These are phyloP conservation scores for Pogonocichla stellata DNA, from an alignment of 2,113 vertebrate genomes.

Conservation along the genomic window DNA sequence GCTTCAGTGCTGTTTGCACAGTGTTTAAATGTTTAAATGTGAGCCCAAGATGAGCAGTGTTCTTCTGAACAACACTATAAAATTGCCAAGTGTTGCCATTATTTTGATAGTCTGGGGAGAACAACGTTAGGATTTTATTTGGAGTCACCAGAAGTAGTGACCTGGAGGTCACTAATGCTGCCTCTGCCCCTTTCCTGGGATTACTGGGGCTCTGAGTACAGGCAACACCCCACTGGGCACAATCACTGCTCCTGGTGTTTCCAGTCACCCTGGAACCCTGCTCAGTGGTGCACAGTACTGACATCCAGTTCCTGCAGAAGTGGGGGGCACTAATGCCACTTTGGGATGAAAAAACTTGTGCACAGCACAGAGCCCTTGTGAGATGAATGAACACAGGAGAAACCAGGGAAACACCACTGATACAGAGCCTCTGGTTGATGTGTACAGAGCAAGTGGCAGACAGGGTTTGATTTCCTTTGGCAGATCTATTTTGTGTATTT, in stretches of 20 bases:
- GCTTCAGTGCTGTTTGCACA: background rate
- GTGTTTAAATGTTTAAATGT: background rate
- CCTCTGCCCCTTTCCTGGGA: background rate
- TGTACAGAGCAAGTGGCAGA: background rate
- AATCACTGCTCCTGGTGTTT: background rate
- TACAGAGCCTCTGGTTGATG: background rate
- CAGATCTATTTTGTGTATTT: background rate
- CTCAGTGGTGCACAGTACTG: background rate
- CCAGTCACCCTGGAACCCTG: background rate
- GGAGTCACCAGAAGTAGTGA: background rate
- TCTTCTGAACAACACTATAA: background rate
- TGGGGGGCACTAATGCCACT: background rate
- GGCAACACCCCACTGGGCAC: background rate
- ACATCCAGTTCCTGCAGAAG: background rate
- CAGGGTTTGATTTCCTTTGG: background rate
- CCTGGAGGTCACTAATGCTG: background rate
- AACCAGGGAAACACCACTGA: background rate
- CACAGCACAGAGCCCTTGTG: background rate
- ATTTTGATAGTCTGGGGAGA: background rate
- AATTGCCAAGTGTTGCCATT: background rate
- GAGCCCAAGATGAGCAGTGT: background rate
- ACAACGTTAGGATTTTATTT: background rate
- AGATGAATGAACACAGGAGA: background rate
- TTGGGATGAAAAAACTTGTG: background rate
- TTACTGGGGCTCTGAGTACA: background rate